phyloP scores from a whole-genome alignment of 2,797 vertebrate genomes.

The Choloepus didactylus region DNA sequence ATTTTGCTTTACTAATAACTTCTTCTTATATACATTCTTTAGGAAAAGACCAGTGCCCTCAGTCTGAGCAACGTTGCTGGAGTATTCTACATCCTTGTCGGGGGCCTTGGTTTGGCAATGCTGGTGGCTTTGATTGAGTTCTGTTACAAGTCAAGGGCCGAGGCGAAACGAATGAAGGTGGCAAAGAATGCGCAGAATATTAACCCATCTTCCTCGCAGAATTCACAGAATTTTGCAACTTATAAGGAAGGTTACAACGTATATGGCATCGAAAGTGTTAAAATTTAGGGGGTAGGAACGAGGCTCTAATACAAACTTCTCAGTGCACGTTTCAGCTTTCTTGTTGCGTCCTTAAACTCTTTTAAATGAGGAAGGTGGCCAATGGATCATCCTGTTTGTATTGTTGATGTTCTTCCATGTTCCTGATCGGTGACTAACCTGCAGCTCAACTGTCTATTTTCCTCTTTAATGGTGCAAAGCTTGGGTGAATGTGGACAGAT shows the following conservation, averaged over 20 bases:
- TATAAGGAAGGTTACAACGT: constrained; percentile 99
- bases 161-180: constrained; percentile 99
- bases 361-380: constrained; percentile 95
- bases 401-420: constrained; percentile 91
- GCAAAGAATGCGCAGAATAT: constrained; percentile 99
- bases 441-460: constrained; percentile 87
- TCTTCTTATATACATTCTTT: constrained; percentile 91
- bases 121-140: constrained; percentile 99
- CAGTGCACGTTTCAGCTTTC: constrained; percentile 92
- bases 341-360: constrained; percentile 92
- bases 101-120: constrained; percentile 99
- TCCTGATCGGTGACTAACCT: constrained; percentile 83
- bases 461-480: constrained; percentile 86
- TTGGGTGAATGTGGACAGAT: constrained; percentile 82
- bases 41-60: constrained; percentile 99
- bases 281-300: constrained; percentile 99
- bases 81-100: constrained; percentile 99
- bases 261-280: constrained; percentile 99
- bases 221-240: constrained; percentile 99
- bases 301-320: constrained; percentile 94
- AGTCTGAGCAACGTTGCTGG: constrained; percentile 99
- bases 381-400: constrained; percentile 91
- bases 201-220: constrained; percentile 99
- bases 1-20: constrained; percentile 88
- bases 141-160: constrained; percentile 99